phyloP scores from a whole-genome alignment of 2,888 invertebrate genomes.

The Oscheius myriophilus region DNA sequence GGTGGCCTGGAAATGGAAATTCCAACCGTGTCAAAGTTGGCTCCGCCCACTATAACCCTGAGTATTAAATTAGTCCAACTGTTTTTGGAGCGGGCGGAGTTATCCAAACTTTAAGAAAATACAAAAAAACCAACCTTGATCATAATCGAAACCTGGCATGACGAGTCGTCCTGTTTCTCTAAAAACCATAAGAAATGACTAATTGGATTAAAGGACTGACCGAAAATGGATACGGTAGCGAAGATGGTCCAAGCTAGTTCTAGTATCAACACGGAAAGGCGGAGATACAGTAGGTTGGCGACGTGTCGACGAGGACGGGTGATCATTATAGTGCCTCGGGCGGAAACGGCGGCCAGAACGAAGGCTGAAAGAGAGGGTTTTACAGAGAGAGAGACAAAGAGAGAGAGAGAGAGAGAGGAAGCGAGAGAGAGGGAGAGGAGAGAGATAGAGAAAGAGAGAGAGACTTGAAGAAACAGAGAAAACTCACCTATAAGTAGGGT shows the following conservation, averaged over 20 bases:
- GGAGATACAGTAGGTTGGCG: constrained; percentile 76
- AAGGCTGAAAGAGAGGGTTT: constrained; percentile 38
- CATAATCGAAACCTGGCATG: constrained; percentile 45
- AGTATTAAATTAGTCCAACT: not conserved
- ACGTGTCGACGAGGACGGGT: constrained; percentile 77
- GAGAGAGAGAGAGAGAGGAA: not conserved
- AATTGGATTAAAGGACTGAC: constrained; percentile 35
- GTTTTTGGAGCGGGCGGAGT: not conserved
- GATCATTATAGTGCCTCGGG: constrained; percentile 83
- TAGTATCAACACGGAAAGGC: constrained; percentile 81
- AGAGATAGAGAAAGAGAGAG: not conserved
- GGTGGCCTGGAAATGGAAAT: constrained; percentile 43
- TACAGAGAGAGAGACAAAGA: constrained; percentile 25
- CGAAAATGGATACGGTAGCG: constrained; percentile 78
- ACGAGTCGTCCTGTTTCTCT: constrained; percentile 17
- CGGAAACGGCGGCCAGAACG: constrained; percentile 65
- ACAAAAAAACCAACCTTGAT: constrained; percentile 24
- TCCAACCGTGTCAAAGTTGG: not conserved
- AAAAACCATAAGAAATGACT: not conserved
- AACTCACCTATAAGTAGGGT: constrained; percentile 37
- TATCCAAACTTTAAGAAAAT: not conserved
- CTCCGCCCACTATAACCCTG: not conserved
- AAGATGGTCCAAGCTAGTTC: constrained; percentile 84
- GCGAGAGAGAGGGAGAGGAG: too few relatives aligned
- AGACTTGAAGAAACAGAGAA: not conserved